A percentile compares a stretch with the other conserved stretches of the same genome.
phyloP scores from a whole-genome alignment of 2,113 vertebrate species.

The Lepus americanus region DNA sequence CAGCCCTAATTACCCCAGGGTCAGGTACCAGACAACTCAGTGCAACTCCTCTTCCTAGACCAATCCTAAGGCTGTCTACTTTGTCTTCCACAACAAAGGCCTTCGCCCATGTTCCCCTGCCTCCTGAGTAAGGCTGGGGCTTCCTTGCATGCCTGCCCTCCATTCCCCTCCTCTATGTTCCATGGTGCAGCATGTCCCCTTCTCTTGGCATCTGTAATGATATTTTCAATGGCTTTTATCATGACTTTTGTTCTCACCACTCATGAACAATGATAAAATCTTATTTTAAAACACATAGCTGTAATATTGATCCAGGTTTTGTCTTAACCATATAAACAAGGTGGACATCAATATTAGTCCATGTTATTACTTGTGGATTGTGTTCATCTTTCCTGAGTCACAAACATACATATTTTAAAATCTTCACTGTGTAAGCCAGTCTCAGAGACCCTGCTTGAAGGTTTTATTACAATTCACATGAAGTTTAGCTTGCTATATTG shows the following conservation, averaged over 20 bases:
- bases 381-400: conserved; percentile 14
- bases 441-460: not conserved
- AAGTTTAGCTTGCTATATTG: not conserved
- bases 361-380: not conserved
- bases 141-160: not conserved
- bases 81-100: not conserved
- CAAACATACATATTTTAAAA: conserved; percentile 13
- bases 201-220: not conserved
- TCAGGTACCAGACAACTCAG: not conserved
- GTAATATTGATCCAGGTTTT: not conserved
- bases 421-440: not conserved
- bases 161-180: too few species aligned
- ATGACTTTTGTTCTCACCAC: not conserved
- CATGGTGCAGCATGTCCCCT: not conserved
- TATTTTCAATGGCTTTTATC: not conserved
- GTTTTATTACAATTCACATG: not conserved
- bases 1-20: not conserved
- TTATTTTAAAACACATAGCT: not conserved
- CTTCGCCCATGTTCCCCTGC: not conserved
- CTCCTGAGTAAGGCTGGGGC: not conserved
- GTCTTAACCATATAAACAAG: not conserved
- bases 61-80: not conserved
- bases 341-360: not conserved
- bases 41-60: not conserved
- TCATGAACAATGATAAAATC: not conserved